Base-by-base conservation (phyloP, 1,140 invertebrate genomes). In the Drosophila trapezifrons region DNA sequence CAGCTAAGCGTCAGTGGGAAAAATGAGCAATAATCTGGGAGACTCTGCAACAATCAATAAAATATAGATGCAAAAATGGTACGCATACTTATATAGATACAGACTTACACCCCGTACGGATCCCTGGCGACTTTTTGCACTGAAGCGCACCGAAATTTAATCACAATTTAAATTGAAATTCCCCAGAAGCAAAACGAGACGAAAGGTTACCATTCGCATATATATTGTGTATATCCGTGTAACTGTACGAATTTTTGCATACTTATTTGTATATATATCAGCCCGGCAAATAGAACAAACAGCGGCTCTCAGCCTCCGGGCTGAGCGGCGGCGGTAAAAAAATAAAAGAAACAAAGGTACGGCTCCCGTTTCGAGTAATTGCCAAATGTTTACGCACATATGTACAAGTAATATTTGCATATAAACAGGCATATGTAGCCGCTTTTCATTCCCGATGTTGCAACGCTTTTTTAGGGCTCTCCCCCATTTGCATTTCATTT, bases 331-430 rank as follows among this genome's bases (percentile, higher is more conserved):
- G 35, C 58, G 8, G 57, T 29, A 54, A 59, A 52, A 52, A 57
- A 60, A 60, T 37, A 56, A 74, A 54, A 55, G 59, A 65, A 64
- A 81, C 73, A 64, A 66, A 57, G 67, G 55, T 46, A 59, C 51
- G 45, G 55, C 58, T 35, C 47, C 51, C 64, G 55, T 64, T 46
- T 54, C 72, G 66, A 83, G 76, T 86, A 86, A 86, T 87, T 86
- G 83, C 84, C 83, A 87, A 87, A 86, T 89, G 79, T 86, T 87
- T 86, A 86, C 76, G 71, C 85, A 86, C 83, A 87, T 87, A 86
- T 83, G 79, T 83, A 83, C 58, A 51, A 58, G 71, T 83, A 76
- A 80, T 87, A 89, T 89, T 86, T 86, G 79, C 84, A 86, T 86
- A 86, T 86, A 86, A 83, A 86, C 76, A 86, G 84, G 63, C 83